These are phyloP conservation scores for Orientallactaga bullata DNA, from an alignment of 2,113 vertebrate species.

Conservation along the genomic window DNA sequence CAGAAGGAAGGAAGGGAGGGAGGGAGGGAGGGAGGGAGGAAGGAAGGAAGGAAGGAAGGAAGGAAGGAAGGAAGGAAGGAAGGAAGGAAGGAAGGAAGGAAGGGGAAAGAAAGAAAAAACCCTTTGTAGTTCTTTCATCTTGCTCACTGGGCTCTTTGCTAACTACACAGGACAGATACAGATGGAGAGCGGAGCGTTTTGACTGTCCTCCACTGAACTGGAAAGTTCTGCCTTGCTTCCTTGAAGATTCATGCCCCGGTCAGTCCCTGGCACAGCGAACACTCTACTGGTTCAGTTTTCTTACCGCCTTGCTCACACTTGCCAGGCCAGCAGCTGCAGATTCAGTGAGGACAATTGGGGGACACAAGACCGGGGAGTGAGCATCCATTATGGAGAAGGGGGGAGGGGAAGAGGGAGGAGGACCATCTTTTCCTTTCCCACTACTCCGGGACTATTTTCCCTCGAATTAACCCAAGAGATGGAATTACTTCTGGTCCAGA, in stretches of 20 bases:
- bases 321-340: conserved; percentile 60
- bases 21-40: no score
- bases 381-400: not conserved
- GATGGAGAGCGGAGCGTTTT: not conserved
- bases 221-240: not conserved
- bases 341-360: conserved; percentile 6
- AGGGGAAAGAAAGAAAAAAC: not conserved
- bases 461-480: conserved; percentile 28
- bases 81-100: no score
- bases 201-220: not conserved
- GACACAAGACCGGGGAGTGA: not conserved
- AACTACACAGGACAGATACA: not conserved
- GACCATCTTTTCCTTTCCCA: not conserved
- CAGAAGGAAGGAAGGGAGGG: no score
- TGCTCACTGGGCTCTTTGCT: not conserved
- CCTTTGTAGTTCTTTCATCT: not conserved
- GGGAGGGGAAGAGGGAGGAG: not conserved
- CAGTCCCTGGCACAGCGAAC: not conserved
- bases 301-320: conserved; percentile 1
- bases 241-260: conserved; percentile 35
- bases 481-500: not conserved
- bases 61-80: no score
- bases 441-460: not conserved
- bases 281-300: not conserved
- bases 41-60: no score